These are phyloP conservation scores for Omphaloscelis lunosa DNA, from an alignment of 2,888 invertebrate genomes.

Conservation along the genomic window DNA sequence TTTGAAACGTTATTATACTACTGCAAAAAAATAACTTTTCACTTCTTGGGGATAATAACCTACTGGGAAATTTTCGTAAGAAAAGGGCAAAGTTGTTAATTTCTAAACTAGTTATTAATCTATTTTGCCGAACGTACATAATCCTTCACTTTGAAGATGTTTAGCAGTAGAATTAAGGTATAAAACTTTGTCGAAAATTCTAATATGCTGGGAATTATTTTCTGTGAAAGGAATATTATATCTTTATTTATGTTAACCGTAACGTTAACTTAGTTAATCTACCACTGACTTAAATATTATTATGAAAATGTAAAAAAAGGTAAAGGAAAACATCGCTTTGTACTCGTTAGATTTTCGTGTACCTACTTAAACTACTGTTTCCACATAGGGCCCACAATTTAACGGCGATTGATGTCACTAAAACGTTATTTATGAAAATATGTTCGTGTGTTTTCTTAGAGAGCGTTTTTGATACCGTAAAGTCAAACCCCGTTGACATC, in stretches of 20 bases:
- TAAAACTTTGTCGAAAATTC: conserved; percentile 4
- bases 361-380: not conserved
- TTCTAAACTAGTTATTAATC: not conserved
- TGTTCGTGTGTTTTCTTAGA: too few relatives aligned
- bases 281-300: not conserved
- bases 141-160: conserved; percentile 24
- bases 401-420: not conserved
- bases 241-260: not conserved
- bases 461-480: too few relatives aligned
- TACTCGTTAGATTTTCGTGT: not conserved
- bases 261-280: not conserved
- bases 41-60: not conserved
- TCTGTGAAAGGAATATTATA: not conserved
- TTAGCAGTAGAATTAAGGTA: conserved; percentile 11
- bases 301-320: too few relatives aligned
- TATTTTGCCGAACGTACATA: conserved; percentile 18
- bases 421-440: not conserved
- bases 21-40: not conserved
- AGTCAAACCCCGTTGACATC: too few relatives aligned
- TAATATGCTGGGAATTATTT: not conserved
- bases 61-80: too few relatives aligned
- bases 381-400: not conserved
- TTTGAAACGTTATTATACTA: not conserved
- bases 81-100: too few relatives aligned
- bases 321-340: not conserved